Evolutionary conservation across 2,797 vertebrate species (phyloP), one percentile per base, ranked within the genome.

Genomic region (Aotus griseimembra): DNA sequence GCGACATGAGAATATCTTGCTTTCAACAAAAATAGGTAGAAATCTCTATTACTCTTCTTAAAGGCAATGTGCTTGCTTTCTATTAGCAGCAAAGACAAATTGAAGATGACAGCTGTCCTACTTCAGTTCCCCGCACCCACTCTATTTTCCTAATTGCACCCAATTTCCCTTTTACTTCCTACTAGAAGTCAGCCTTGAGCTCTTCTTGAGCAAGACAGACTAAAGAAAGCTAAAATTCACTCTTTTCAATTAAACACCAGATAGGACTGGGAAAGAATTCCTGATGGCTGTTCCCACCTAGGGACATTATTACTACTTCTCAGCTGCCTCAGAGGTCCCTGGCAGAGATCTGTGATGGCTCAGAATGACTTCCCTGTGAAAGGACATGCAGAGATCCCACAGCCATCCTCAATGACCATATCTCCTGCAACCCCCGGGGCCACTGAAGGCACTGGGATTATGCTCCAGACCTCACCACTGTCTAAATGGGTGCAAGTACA

Each of bases 111-210:
- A 15, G 1, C 2, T 4, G 44, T 77, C 20, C 81, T 48, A 7
- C 2, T 0, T 39, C 19, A 4, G n/a, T 12, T 17, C 81, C 70
- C 36, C 4, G 58, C 13, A n/a, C 14, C 41, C 20, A 12, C 4
- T 17, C 52, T 33, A 8, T 95, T 22, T 75, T 67, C 46, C 48
- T 85, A 26, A 46, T 0, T 4, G 20, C 9, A 15, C 10, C 30
- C 46, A 8, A 41, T 46, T 57, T 64, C 52, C 67, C n/a, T 77
- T 87, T 61, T 41, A 58, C 11, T 85, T 77, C 24, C 48, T 7
- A 33, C n/a, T 2, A 92, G 28, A 81, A 57, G 77, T 50, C 58
- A 64, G 61, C 26, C 44, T 39, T 50, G 33, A 77, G 41, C 30
- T 81, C 81, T 41, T 73, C 11, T 83, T 50, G 77, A 73, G 70